These are phyloP conservation scores for Setophaga kirtlandii DNA, from an alignment of 2,113 vertebrate species.

Conservation along the genomic window DNA sequence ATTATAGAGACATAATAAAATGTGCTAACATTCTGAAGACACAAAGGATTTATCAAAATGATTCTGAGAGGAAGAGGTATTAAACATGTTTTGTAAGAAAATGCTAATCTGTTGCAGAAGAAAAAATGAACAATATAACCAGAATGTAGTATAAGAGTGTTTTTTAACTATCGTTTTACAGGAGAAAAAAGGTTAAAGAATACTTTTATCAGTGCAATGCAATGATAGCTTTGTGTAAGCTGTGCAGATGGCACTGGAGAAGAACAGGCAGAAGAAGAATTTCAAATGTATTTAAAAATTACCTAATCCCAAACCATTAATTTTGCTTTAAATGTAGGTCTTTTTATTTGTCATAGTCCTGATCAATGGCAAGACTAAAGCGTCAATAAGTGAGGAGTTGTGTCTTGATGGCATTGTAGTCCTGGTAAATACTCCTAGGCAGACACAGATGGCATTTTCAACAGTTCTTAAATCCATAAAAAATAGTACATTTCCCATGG, in stretches of 20 bases:
- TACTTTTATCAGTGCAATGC: neutral
- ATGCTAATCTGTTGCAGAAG: neutral
- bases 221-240: neutral
- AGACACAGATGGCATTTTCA: neutral
- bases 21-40: neutral
- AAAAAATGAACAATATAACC: neutral
- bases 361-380: neutral
- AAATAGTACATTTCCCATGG: neutral
- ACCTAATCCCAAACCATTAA: neutral
- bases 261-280: neutral
- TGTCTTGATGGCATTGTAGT: neutral
- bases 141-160: neutral
- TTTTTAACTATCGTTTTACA: neutral
- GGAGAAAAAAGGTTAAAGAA: neutral
- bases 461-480: no score
- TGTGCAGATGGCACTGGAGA: neutral
- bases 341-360: neutral
- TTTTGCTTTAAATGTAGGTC: neutral
- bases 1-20: neutral
- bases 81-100: neutral
- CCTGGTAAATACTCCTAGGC: neutral
- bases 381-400: neutral
- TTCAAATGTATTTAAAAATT: neutral
- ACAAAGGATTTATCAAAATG: neutral
- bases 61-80: neutral